Base-by-base conservation (phyloP, 2,888 invertebrate species). In the Hemicrepidius hirtus region DNA sequence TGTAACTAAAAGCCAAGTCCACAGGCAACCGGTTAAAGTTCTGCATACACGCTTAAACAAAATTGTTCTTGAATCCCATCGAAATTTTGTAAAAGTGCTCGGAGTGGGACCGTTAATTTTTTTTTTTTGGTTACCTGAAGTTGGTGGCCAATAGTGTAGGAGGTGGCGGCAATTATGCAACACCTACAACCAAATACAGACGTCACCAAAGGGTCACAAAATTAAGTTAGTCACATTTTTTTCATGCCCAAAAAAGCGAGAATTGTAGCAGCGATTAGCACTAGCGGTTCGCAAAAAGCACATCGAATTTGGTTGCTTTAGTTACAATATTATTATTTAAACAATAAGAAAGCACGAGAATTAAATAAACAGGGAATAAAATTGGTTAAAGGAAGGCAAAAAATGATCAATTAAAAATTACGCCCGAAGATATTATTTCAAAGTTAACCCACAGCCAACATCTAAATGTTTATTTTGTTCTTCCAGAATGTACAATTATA, bases 161-260 rank as follows among this genome's bases (percentile, higher is more conserved):
- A 75, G 79, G 78, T 80, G 82, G 80, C 84, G 80, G 82, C 83
- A 79, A 81, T 85, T 85, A 86, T 82, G 82, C 83, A 82, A 83
- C 83, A 86, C 86, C 86, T 86, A 86, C 81, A 86, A 86, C 80
- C 81, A 84, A 82, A 83, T 75, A 80, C 49, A 68, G 59, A 50
- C 49, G 62, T 68, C 68, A 68, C 62, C 59, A 62, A 32, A 57
- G 44, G 77, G 75, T 64, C 37, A 63, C 40, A 64, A 66, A 65
- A 21, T 37, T 9, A 9, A 10, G 37, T 37, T 57, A 57, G 57
- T 57, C 37, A 53, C 13, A 53, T n/a, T 53, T 53, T 53, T 12
- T 20, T 53, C 57, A 57, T 57, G 57, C 57, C n/a, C 37, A 28
- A 21, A 37, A 5, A 57, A 57, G 57, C 57, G 21, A 21, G 21